These are phyloP conservation scores for Mus spicilegus DNA, from an alignment of 2,113 vertebrate genomes.

Conservation along the genomic window DNA sequence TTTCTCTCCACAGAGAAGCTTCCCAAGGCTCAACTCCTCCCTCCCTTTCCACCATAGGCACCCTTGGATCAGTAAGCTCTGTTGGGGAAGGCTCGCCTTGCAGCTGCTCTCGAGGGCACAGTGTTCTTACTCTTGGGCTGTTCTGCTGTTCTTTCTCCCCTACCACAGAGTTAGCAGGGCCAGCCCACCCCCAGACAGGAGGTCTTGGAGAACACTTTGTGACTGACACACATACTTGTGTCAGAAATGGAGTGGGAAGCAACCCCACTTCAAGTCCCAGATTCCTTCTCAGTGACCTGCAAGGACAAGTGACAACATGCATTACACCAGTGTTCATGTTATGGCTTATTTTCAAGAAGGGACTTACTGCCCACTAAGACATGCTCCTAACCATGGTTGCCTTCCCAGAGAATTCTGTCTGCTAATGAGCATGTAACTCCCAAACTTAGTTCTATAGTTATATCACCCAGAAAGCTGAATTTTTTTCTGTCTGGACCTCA, in stretches of 20 bases:
- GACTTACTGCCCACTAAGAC: neutral
- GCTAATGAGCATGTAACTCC: neutral
- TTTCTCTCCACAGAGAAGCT: neutral
- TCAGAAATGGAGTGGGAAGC: neutral
- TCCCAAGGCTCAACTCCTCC: neutral
- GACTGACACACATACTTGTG: neutral
- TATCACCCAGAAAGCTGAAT: neutral
- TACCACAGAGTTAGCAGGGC: neutral
- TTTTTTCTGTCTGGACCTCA: neutral
- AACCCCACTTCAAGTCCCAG: neutral
- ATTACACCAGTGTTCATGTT: neutral
- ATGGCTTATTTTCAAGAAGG: neutral
- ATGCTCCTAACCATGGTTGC: neutral
- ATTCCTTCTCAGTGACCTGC: neutral
- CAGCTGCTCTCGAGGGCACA: neutral
- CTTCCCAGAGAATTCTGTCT: neutral
- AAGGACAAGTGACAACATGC: neutral
- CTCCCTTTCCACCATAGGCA: no score
- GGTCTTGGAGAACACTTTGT: neutral
- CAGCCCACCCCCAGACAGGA: neutral
- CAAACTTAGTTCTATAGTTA: neutral
- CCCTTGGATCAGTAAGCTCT: accelerated
- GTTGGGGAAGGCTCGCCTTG: neutral
- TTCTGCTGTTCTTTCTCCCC: neutral
- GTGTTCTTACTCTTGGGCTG: neutral